Evolutionary conservation across 2,113 vertebrate genomes (phyloP), one percentile per base, ranked within the genome.

Genomic region (Podilymbus podiceps): DNA sequence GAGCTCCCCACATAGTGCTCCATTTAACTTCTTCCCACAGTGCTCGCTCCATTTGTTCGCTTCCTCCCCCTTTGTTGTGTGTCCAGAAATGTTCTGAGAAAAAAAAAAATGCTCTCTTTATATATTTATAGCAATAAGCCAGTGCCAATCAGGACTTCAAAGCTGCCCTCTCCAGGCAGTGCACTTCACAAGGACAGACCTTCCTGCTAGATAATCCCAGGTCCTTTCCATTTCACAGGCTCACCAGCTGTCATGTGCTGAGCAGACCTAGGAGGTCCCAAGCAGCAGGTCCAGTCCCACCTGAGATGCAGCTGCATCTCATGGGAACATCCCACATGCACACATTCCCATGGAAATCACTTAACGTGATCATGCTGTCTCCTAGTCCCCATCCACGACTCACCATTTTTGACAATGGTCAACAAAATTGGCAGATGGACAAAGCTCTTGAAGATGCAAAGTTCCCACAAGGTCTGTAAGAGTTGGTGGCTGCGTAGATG

Each of bases 61-160:
- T 96, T 97, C 90, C 93, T 88, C 30, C 13, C 14, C 2, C 95
- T 96, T 96, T 97, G 93, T 95, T 97, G 93, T 94, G 59, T 0
- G 16, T 93, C 90, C 93, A 95, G 56, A 88, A 93, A 73, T 1
- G 28, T 66, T 89, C 76, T 63, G 59, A 85, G 64, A 42, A 93
- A 75, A 90, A 93, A 75, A 90, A 86, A 88, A 85, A 49, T 25
- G 40, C 8, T 69, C 50, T 63, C 42, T 40, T 27, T 63, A 42
- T 71, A 31, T 89, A 82, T 90, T 93, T 93, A 59, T 67, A 95
- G 50, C 59, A 93, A 40, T 24, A 86, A 94, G 67, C 11, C 64
- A 40, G 50, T 83, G 85, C 82, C 78, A 88, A 83, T 31, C 59
- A 69, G 31, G n/a, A 91, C 90, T 95, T 96, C 96, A 96, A 95